Percentiles rank a stretch among this genome's conserved stretches.
Evolutionary conservation across 2,113 vertebrate species (phyloP).

Genomic region (Haemorhous mexicanus): DNA sequence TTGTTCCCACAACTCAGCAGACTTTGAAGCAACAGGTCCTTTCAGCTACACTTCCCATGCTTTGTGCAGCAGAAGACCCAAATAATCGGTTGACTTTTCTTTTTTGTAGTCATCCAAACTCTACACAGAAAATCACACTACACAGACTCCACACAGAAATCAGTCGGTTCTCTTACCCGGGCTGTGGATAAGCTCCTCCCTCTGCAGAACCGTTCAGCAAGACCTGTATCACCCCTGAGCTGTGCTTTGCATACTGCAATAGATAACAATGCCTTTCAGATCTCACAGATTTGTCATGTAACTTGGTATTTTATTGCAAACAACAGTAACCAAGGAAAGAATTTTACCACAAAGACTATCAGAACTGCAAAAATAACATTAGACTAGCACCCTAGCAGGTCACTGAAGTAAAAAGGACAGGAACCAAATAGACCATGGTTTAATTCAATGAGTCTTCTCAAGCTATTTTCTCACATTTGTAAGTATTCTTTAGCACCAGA

Average conservation of each 20-base stretch:
- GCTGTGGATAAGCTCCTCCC: constrained; percentile 68
- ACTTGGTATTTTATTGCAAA: background rate
- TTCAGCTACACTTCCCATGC: background rate
- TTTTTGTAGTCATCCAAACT: background rate
- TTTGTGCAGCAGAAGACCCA: background rate
- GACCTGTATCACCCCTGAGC: constrained; percentile 70
- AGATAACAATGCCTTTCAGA: background rate
- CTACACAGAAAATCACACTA: background rate
- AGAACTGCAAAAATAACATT: background rate
- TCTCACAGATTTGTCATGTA: background rate
- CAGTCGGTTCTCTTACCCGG: constrained; percentile 66
- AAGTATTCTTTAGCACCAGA: background rate
- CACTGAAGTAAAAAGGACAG: background rate
- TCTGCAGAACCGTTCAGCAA: constrained; percentile 77
- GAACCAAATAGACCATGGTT: background rate
- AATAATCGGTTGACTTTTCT: background rate
- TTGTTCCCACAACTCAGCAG: background rate
- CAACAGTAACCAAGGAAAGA: background rate
- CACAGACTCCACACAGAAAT: background rate
- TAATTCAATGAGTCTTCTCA: background rate
- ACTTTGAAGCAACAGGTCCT: background rate
- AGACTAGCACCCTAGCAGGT: background rate
- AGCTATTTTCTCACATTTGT: background rate
- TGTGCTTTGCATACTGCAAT: constrained; percentile 73
- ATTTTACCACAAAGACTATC: background rate